Evolutionary conservation across 1,140 invertebrate genomes (phyloP), one percentile per base, ranked within the genome.

Genomic region (Medauroidea extradentata): DNA sequence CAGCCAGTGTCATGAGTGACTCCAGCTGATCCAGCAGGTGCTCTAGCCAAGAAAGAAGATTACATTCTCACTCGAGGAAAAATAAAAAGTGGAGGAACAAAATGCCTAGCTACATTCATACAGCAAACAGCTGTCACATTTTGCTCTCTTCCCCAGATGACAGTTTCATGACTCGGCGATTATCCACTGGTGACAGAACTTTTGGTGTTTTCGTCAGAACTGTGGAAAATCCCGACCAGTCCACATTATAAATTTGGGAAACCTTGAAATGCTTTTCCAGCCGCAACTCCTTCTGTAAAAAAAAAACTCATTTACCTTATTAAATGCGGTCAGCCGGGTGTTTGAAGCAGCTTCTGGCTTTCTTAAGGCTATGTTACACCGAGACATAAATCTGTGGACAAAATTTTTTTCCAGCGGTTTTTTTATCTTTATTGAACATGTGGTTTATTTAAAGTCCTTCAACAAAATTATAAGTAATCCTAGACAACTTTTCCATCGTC

Each of bases 191-290:
- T 42, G 72, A 68, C 48, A 78, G 63, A 46, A 78, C 65, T 66
- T 73, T 76, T 11, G 67, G 68, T 39, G 67, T 62, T 57, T 72
- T 71, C 11, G 29, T 11, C 5, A 71, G 69, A 34, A 79, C 76
- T 13, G 77, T 77, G 24, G 69, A 73, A 18, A 77, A 60, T 38
- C 71, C 75, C 4, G 68, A 78, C 64, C 77, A 71, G 62, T 77
- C 74, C 21, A 71, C 54, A 59, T 79, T 80, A 49, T 57, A 75
- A 42, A 78, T 71, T 59, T 69, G 43, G 42, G 29, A 34, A 34
- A 34, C 29, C 29, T 34, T 4, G 29, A 34, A 34, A 34, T 11
- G 11, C 11, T 34, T 34, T 34, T 34, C 29, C 29, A 34, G 29
- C 11, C 29, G 5, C 4, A 34, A 34, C 29, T 34, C 29, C 11